Evolutionary conservation across 2,888 invertebrate species (phyloP).

Genomic region (Morinoia aosen): DNA sequence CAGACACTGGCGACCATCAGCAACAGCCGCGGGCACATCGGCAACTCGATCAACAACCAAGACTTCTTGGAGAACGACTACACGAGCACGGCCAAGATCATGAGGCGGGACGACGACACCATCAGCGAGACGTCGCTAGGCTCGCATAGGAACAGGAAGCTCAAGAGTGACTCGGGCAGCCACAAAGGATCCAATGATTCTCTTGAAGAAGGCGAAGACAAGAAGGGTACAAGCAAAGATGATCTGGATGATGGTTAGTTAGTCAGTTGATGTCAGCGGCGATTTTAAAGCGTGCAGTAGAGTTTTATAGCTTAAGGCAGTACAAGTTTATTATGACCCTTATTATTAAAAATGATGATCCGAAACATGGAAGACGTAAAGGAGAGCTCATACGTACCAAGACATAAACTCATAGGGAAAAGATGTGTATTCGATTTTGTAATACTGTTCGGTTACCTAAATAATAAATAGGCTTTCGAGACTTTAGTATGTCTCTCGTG

Average conservation of each 20-base stretch:
- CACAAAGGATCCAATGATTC: conserved; percentile 89
- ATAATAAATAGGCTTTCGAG: too few species aligned
- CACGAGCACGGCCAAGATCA: conserved; percentile 65
- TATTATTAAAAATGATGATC: not conserved
- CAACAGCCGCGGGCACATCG: conserved; percentile 64
- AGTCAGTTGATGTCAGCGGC: conserved; percentile 8
- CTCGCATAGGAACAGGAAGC: conserved; percentile 90
- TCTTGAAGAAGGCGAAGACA: conserved; percentile 80
- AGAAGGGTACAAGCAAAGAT: conserved; percentile 91
- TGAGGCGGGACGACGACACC: conserved; percentile 63
- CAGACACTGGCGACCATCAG: conserved; percentile 61
- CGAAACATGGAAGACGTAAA: not conserved
- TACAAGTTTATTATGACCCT: not conserved
- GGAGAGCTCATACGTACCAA: not conserved
- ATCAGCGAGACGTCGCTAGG: conserved; percentile 90
- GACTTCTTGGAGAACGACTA: conserved; percentile 67
- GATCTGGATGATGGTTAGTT: conserved; percentile 78
- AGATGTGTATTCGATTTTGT: not conserved
- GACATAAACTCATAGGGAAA: not conserved
- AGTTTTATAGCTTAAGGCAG: not conserved
- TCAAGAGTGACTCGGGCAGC: conserved; percentile 83
- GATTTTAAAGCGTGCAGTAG: not conserved
- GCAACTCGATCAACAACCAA: conserved; percentile 66
- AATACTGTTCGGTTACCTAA: too few species aligned
- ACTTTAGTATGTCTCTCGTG: too few species aligned